Conservation (phyloP, 2,113 vertebrate genomes). For the Sturnus vulgaris region DNA sequence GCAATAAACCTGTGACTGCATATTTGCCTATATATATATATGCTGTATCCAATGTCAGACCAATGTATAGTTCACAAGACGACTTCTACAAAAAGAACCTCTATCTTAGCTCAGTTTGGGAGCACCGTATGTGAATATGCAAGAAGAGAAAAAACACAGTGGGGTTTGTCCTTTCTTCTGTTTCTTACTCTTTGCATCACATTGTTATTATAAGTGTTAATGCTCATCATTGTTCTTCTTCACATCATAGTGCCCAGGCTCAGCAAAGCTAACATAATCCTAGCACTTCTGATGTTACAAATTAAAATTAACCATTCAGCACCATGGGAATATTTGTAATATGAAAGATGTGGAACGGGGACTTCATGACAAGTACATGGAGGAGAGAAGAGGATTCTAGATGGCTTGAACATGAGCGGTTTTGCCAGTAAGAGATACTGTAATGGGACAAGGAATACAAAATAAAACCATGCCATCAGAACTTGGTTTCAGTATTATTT, state of each 20-base stretch:
- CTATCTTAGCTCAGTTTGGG: background rate
- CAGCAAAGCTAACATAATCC: constrained; percentile 7
- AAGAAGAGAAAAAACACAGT: background rate
- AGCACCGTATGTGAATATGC: background rate
- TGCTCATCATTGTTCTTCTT: background rate
- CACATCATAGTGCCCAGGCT: background rate
- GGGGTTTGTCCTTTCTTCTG: background rate
- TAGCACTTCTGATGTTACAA: constrained; percentile 35
- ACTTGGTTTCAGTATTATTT: constrained; percentile 38
- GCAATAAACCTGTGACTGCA: background rate
- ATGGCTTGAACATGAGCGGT: background rate
- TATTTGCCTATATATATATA: background rate
- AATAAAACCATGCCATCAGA: constrained; percentile 7
- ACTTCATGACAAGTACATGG: constrained; percentile 1
- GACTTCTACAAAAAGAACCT: background rate
- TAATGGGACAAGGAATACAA: background rate
- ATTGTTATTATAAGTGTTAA: background rate
- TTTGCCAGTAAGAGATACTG: background rate
- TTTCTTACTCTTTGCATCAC: background rate
- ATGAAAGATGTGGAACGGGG: background rate
- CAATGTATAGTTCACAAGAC: background rate
- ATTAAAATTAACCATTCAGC: background rate
- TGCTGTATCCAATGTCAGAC: background rate
- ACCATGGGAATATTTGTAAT: constrained; percentile 21
- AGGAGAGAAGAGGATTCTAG: background rate